Evolutionary conservation across 2,888 invertebrate genomes (phyloP).

Genomic region (Salticus scenicus): DNA sequence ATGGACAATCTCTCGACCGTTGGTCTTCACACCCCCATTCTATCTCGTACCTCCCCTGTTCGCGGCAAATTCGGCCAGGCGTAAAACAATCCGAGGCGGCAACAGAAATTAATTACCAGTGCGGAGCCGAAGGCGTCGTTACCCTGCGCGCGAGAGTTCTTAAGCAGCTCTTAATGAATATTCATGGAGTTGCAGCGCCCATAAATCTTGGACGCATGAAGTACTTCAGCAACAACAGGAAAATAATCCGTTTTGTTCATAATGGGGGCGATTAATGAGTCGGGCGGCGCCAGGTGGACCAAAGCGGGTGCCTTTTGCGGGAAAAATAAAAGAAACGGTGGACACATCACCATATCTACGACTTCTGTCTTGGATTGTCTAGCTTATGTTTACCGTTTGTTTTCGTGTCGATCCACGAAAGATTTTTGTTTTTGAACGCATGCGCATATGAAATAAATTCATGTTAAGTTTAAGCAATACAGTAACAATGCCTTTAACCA

Average conservation of each 20-base stretch:
- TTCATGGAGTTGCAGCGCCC: conserved; percentile 4
- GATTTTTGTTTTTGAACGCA: no score
- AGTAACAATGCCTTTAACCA: no score
- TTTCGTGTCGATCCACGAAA: no score
- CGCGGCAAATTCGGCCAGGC: conserved; percentile 3
- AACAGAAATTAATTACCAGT: conserved; percentile 12
- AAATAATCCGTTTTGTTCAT: conserved; percentile 16
- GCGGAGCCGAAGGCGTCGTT: conserved; percentile 19
- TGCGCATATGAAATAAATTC: no score
- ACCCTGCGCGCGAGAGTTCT: background rate
- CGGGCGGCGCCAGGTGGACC: conserved; percentile 9
- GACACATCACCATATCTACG: background rate
- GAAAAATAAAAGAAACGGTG: conserved; percentile 5
- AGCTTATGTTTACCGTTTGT: no score
- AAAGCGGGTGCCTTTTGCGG: background rate
- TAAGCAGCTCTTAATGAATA: conserved; percentile 3
- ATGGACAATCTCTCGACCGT: background rate
- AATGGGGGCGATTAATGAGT: conserved; percentile 1
- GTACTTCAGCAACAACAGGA: conserved; percentile 12
- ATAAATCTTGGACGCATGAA: conserved; percentile 12
- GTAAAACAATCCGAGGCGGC: conserved; percentile 17
- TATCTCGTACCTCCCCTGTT: background rate
- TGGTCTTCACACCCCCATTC: background rate
- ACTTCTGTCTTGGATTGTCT: background rate
- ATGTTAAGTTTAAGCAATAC: no score